Base-by-base conservation (phyloP, 1,140 invertebrate genomes). In the Notospermus geniculatus region DNA sequence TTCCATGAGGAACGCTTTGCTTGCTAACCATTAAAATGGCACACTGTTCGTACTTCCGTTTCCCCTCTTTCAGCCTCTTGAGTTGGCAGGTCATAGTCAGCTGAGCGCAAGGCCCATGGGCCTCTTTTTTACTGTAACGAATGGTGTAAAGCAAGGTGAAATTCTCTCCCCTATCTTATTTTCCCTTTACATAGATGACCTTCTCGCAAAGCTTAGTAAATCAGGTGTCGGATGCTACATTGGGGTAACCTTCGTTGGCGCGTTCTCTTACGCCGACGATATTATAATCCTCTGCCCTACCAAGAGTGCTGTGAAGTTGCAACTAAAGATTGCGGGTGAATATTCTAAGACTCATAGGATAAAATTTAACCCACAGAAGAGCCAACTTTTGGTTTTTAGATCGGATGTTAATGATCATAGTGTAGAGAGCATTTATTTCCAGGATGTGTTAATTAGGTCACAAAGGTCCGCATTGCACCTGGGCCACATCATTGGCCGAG, bases 221-320 rank as follows among this genome's bases (percentile, higher is more conserved):
- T 43, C 39, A 43, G 39, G 39, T 19, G 39, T 43, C 11, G 39
- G 39, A 19, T 43, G 39, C 39, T 43, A 43, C 39, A 43, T 43
- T 43, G 39, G 39, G 11, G 19, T 13, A 13, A 43, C 19, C 11
- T 43, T 43, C 39, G 11, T 43, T 43, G 11, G 39, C 11, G 39
- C 39, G 11, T 43, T 43, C 11, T 11, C 11, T 19, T 43, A 43
- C 19, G 39, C 39, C 11, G 39, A 43, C 39, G 39, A 43, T 19
- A 43, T 43, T 13, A 43, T 43, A 43, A 13, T 43, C 11, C 39
- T 43, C 11, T 11, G 11, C 11, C 39, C 39, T 43, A 43, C 11
- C 19, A 43, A 43, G 19, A 13, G 19, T 19, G 11, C 39, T 19
- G 19, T 43, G 39, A 43, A 43, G 11, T 13, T 19, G 11, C 11